Conservation (phyloP, 2,797 vertebrate species). For the Allobates femoralis region DNA sequence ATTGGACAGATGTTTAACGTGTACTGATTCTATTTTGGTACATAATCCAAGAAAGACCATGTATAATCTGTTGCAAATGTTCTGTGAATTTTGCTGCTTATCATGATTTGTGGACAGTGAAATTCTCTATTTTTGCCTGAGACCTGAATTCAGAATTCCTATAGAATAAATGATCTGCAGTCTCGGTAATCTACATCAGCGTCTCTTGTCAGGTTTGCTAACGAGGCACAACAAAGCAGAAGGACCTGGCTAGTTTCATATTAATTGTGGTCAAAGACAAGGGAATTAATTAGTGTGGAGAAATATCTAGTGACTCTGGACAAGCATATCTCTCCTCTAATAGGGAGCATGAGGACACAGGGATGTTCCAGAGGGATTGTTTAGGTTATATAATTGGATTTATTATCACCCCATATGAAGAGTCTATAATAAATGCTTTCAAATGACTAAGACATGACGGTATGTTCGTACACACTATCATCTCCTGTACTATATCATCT, state of each 20-base stretch:
- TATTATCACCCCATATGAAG: not conserved
- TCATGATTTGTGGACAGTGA: conserved; percentile 31
- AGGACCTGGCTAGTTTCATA: conserved; percentile 28
- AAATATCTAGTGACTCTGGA: not conserved
- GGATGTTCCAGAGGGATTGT: not conserved
- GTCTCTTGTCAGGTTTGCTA: conserved; percentile 25
- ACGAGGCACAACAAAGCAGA: conserved; percentile 22
- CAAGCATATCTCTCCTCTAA: not conserved
- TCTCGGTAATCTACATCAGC: not conserved
- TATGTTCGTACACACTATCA: not conserved
- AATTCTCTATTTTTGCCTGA: conserved; percentile 29
- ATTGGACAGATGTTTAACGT: not conserved
- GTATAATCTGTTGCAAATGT: not conserved
- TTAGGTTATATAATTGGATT: not conserved
- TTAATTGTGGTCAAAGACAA: conserved; percentile 6
- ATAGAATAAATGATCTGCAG: conserved; percentile 21
- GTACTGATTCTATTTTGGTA: not conserved
- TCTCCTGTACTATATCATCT: not conserved
- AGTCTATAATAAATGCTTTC: not conserved
- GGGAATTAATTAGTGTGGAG: conserved; percentile 21
- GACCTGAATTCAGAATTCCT: conserved; percentile 36
- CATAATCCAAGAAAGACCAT: not conserved
- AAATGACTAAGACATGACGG: not conserved
- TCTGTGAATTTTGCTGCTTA: conserved; percentile 2
- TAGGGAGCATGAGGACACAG: not conserved